Evolutionary conservation across 2,797 vertebrate genomes (phyloP).

Genomic region (Pristis pectinata): DNA sequence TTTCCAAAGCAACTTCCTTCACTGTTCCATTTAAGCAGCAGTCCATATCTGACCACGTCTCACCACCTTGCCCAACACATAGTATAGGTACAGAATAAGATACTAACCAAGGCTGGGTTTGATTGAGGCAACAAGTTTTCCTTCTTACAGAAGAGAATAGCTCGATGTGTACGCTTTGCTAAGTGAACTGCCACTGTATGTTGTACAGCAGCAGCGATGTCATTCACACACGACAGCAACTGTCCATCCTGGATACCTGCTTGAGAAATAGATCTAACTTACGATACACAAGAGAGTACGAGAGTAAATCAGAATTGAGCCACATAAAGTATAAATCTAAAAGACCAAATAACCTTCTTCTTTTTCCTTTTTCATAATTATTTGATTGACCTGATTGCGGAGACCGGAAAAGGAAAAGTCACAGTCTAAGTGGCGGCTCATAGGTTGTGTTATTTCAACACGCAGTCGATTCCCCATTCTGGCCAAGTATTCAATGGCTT

Average conservation of each 20-base stretch:
- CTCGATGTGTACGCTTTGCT: constrained; percentile 74
- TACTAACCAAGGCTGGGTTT: constrained; percentile 71
- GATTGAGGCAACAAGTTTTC: constrained; percentile 58
- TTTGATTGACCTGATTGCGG: constrained; percentile 56
- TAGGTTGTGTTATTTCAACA: constrained; percentile 65
- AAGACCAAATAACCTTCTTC: constrained; percentile 71
- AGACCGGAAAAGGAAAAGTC: constrained; percentile 87
- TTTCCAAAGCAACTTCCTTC: too few relatives aligned
- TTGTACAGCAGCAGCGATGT: constrained; percentile 78
- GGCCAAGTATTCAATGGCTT: constrained; percentile 81
- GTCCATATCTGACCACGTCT: background rate
- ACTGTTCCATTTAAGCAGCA: background rate
- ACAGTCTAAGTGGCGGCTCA: constrained; percentile 71
- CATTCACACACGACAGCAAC: constrained; percentile 70
- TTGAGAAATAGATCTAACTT: constrained; percentile 1
- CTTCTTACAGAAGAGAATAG: constrained; percentile 77
- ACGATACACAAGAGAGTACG: background rate
- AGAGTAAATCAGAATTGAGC: background rate
- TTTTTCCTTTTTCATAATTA: constrained; percentile 67
- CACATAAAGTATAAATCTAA: constrained; percentile 41
- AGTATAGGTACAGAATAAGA: background rate
- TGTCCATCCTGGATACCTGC: constrained; percentile 70
- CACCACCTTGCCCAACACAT: background rate
- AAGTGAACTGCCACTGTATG: constrained; percentile 71
- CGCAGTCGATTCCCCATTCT: constrained; percentile 58